These are phyloP conservation scores for Hesperophylax magnus DNA, from an alignment of 1,140 invertebrate genomes.

Conservation along the genomic window DNA sequence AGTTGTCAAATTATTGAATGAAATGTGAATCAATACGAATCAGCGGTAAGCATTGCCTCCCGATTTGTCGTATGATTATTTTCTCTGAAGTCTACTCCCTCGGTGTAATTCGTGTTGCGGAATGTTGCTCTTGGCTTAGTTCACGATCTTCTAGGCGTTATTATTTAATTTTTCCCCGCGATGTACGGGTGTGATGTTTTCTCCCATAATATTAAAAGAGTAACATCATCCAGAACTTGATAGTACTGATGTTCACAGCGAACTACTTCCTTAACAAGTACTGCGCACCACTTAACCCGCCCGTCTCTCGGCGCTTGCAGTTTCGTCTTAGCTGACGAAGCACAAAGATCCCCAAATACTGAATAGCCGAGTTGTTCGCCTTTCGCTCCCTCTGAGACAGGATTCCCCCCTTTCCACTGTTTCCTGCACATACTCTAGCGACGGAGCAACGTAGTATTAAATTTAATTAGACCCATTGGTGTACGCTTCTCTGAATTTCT, in stretches of 20 bases:
- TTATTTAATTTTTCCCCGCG: background rate
- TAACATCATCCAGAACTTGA: too few species aligned
- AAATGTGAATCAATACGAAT: background rate
- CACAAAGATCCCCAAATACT: slow-evolving; percentile 41
- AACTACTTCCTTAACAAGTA: too few species aligned
- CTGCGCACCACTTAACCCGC: background rate
- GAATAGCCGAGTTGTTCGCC: slow-evolving; percentile 29
- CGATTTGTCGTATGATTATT: slow-evolving; percentile 1
- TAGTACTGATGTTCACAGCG: too few species aligned
- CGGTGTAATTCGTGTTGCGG: background rate
- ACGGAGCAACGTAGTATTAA: slow-evolving; percentile 33
- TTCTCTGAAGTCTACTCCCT: background rate
- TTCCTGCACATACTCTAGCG: too few species aligned
- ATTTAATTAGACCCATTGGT: slow-evolving; percentile 51
- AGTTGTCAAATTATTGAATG: background rate
- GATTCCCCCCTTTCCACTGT: too few species aligned
- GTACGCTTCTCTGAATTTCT: slow-evolving; percentile 45
- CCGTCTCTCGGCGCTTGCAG: background rate
- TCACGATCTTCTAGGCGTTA: background rate
- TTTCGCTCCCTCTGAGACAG: background rate
- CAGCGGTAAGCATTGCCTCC: background rate
- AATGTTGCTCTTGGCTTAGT: slow-evolving; percentile 1
- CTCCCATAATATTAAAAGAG: too few species aligned
- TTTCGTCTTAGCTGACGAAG: slow-evolving; percentile 27
- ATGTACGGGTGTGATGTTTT: too few species aligned